Base-by-base conservation (phyloP, 2,797 vertebrate genomes). In the Antrozous pallidus region DNA sequence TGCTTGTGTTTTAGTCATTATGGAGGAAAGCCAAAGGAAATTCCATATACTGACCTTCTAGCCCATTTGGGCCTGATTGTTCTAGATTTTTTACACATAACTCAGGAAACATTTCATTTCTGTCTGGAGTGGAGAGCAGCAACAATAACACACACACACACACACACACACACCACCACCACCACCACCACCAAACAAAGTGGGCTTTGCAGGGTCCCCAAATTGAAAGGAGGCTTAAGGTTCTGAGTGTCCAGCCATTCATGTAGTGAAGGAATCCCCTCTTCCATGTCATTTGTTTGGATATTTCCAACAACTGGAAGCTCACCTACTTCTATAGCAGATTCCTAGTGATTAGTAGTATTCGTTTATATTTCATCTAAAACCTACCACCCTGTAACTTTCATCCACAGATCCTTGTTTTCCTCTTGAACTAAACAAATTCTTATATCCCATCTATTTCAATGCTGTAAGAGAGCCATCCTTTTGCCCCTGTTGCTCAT, bases 71-170 rank as follows among this genome's bases (percentile, higher is more conserved):
- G 31, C 70, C 38, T 16, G 11, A 33, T 18, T 67, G 36, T 93
- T 84, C 38, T 54, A 61, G n/a, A 85, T 24, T 73, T 95, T 40
- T 58, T 56, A 82, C 45, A 89, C 12, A 42, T 61, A 88, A 89
- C 54, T 93, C 65, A 93, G 63, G 67, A 94, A 94, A 95, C 31
- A 95, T 51, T 85, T 90, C 42, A 54, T 86, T 96, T 95, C 82
- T 80, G 54, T 70, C 87, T 90, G 77, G 8, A 73, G 17, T 56
- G 12, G 71, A 88, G 67, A 94, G 73, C 56, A 93, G 61, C 45
- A 51, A 58, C 26, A 93, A 70, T 56, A 51, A 58, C 26, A 71
- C 56, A 31, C 45, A 78, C 38, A 56, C 22, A 74, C 12, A 42
- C 17, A 75, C 69, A 38, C 33, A 85, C 36, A 75, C 16, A 79